Evolutionary conservation across 2,797 vertebrate species (phyloP).

Genomic region (Moxostoma hubbsi): DNA sequence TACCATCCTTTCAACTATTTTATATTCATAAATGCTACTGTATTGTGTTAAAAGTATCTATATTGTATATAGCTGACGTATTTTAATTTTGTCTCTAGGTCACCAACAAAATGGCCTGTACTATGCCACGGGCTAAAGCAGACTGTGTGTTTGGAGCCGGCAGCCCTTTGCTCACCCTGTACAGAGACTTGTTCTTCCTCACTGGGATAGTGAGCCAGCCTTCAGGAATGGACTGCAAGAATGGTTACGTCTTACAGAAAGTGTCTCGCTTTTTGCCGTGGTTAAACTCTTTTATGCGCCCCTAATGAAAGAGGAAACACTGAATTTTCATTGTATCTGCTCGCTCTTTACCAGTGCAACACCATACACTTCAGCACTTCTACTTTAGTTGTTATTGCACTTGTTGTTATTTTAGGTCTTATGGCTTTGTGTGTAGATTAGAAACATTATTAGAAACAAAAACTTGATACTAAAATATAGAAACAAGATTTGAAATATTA

Average conservation of each 20-base stretch:
- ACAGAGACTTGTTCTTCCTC: constrained; percentile 77
- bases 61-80: not conserved
- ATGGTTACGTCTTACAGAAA: constrained; percentile 79
- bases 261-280: constrained; percentile 76
- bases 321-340: no score
- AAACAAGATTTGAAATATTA: no score
- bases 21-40: no score
- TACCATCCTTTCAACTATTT: no score
- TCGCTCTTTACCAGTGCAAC: no score
- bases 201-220: constrained; percentile 75
- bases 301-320: constrained; percentile 57
- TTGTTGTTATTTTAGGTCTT: not conserved
- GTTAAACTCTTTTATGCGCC: constrained; percentile 68
- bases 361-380: not conserved
- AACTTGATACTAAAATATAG: no score
- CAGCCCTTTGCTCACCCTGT: constrained; percentile 75
- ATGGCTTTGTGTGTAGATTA: no score
- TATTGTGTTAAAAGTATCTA: not conserved
- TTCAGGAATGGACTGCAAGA: constrained; percentile 65
- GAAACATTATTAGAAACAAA: no score
- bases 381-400: not conserved
- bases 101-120: constrained; percentile 81
- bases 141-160: constrained; percentile 75
- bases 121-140: constrained; percentile 60
- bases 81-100: constrained; percentile 51